Evolutionary conservation across 1,140 invertebrate species (phyloP), one percentile per base, ranked within the genome.

Genomic region (Philaenus spumarius): DNA sequence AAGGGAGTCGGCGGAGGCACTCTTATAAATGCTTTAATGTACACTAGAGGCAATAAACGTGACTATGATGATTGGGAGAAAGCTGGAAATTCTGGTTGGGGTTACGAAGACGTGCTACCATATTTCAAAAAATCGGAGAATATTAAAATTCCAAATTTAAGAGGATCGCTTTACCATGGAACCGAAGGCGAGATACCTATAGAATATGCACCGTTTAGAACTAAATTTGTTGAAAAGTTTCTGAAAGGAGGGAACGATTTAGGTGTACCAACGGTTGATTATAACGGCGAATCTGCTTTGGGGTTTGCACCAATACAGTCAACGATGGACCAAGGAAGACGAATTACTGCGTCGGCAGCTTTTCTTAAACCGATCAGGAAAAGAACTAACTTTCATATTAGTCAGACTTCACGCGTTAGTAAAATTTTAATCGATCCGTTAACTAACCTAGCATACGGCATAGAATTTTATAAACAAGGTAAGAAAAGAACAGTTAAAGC

Each of bases 11-110:
- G 90, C 1, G 90, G 90, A 1, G 80, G 81, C 1, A 86, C 84
- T 22, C 81, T 86, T 2, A 80, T 94, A 14, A 93, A 94, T 69
- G 89, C 83, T 48, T 90, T 93, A n/a, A 93, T 91, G 14, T 92
- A 94, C 69, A 84, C 89, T 1, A 77, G 92, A 34, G 92, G 91
- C 0, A 82, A 89, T 71, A 78, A 78, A 4, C 70, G 70, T 7
- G 87, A 92, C 64, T 92, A 85, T 71, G 83, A 92, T 68, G 68
- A 79, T 20, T 91, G 89, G 80, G 84, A 82, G 1, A 73, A 73
- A 4, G 77, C 81, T 3, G 87, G 87, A 0, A 82, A 82, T 62
- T 69, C 72, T 11, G 86, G 86, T 37, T 84, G 82, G 77, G 42
- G 60, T 19, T 93, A 88, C 66, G 73, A 80, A 4, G 82, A 88